Percentiles rank a stretch among this genome's conserved stretches.
Evolutionary conservation across 1,140 invertebrate species (phyloP).

Genomic region (Drosophila trapezifrons): DNA sequence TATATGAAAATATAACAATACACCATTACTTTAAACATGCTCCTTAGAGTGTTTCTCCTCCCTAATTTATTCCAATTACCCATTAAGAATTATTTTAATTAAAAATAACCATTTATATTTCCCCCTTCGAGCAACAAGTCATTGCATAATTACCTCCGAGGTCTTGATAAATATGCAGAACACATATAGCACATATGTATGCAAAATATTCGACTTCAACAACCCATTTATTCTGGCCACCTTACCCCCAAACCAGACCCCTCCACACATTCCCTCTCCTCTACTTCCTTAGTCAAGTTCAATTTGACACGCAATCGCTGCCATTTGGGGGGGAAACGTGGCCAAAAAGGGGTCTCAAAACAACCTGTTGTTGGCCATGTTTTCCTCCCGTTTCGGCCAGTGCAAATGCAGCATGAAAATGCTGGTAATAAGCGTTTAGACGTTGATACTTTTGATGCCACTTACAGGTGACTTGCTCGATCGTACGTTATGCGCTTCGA

Average conservation of each 20-base stretch:
- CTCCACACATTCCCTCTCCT: not conserved
- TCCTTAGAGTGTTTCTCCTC: not conserved
- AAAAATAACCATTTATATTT: slow-evolving; percentile 14
- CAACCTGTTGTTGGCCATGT: slow-evolving; percentile 69
- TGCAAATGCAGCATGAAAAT: slow-evolving; percentile 76
- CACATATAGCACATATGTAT: slow-evolving; percentile 21
- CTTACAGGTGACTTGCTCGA: slow-evolving; percentile 23
- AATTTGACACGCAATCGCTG: slow-evolving; percentile 76
- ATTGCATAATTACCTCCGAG: slow-evolving; percentile 26
- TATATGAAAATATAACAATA: not conserved
- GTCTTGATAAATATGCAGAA: slow-evolving; percentile 37
- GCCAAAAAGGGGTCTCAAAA: slow-evolving; percentile 15
- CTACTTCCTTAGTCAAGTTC: slow-evolving; percentile 47
- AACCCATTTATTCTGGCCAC: slow-evolving; percentile 57
- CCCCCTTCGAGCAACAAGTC: slow-evolving; percentile 1
- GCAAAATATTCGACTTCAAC: slow-evolving; percentile 54
- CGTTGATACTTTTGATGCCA: slow-evolving; percentile 63
- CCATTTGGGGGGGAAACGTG: slow-evolving; percentile 10
- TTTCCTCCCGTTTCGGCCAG: slow-evolving; percentile 26
- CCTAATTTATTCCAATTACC: not conserved
- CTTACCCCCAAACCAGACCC: slow-evolving; percentile 23
- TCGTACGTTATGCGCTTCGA: not conserved
- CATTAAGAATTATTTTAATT: slow-evolving; percentile 17
- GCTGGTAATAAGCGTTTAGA: slow-evolving; percentile 77
- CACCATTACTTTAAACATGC: not conserved